Evolutionary conservation across 2,888 invertebrate species (phyloP).

Genomic region (Aproaerema taeniolella): DNA sequence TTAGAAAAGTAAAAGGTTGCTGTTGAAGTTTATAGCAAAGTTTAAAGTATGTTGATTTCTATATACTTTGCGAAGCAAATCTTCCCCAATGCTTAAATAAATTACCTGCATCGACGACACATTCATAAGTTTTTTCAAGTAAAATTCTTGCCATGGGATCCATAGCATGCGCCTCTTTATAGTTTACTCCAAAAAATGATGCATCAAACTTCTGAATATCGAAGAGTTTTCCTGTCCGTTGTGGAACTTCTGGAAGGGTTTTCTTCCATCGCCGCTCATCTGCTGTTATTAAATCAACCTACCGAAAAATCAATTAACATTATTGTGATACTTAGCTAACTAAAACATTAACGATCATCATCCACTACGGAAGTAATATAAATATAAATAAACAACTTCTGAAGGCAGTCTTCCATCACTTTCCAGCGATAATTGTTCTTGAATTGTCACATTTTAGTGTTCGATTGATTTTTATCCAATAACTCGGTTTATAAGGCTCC

Average conservation of each 20-base stretch:
- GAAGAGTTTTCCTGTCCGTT: conserved; percentile 78
- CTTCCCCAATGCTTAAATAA: too few species aligned
- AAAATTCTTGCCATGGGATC: conserved; percentile 82
- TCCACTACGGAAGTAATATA: neutral
- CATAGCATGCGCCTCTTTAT: conserved; percentile 79
- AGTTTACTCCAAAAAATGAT: conserved; percentile 79
- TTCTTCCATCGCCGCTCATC: conserved; percentile 82
- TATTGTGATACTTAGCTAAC: conserved; percentile 1
- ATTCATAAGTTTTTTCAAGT: conserved; percentile 82
- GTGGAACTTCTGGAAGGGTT: conserved; percentile 77
- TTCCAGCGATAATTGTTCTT: too few species aligned
- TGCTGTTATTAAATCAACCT: conserved; percentile 85
- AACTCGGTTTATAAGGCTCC: neutral
- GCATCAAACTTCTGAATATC: conserved; percentile 80
- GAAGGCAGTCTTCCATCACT: neutral
- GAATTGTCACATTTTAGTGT: too few species aligned
- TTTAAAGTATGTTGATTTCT: too few species aligned
- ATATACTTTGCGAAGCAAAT: too few species aligned
- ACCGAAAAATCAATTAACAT: neutral
- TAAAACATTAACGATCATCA: neutral
- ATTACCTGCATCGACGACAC: conserved; percentile 79
- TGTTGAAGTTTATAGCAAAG: too few species aligned
- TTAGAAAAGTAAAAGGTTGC: too few species aligned
- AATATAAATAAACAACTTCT: neutral
- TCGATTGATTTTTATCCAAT: neutral